These are phyloP conservation scores for Sander lucioperca DNA, from an alignment of 2,113 vertebrate genomes.

Conservation along the genomic window DNA sequence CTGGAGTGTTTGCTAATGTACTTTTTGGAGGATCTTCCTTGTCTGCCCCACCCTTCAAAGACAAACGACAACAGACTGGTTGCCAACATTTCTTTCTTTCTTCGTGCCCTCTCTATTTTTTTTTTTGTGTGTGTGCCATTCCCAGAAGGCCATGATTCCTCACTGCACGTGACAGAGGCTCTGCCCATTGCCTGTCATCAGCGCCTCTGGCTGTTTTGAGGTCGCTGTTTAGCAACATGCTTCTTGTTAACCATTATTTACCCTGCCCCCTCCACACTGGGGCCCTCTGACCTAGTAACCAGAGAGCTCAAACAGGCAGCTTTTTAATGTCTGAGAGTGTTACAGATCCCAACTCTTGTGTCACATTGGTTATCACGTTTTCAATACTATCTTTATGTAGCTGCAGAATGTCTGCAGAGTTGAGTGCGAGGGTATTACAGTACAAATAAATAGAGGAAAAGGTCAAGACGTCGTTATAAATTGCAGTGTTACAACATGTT, in stretches of 20 bases:
- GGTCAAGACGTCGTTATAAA: background rate
- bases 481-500: background rate
- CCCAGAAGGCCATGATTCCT: slow-evolving; percentile 39
- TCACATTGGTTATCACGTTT: slow-evolving; percentile 3
- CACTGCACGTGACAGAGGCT: slow-evolving; percentile 28
- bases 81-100: slow-evolving; percentile 8
- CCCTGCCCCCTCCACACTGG: slow-evolving; percentile 35
- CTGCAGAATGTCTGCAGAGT: background rate
- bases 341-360: slow-evolving; percentile 21
- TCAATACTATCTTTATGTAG: background rate
- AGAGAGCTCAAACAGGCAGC: slow-evolving; percentile 32
- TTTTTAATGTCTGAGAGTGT: slow-evolving; percentile 23
- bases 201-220: slow-evolving; percentile 52
- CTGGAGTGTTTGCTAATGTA: slow-evolving; percentile 26
- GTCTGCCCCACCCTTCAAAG: slow-evolving; percentile 34
- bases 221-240: slow-evolving; percentile 48
- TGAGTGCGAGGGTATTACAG: background rate
- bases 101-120: slow-evolving; percentile 9
- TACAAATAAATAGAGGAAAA: background rate
- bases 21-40: slow-evolving; percentile 31
- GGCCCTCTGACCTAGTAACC: slow-evolving; percentile 64
- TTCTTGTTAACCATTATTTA: slow-evolving; percentile 54
- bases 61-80: slow-evolving; percentile 32
- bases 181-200: slow-evolving; percentile 26
- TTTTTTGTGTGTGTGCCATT: background rate